Percentiles rank a stretch among this genome's conserved stretches.
Evolutionary conservation across 2,797 vertebrate genomes (phyloP).

Genomic region (Sebastes dallii): DNA sequence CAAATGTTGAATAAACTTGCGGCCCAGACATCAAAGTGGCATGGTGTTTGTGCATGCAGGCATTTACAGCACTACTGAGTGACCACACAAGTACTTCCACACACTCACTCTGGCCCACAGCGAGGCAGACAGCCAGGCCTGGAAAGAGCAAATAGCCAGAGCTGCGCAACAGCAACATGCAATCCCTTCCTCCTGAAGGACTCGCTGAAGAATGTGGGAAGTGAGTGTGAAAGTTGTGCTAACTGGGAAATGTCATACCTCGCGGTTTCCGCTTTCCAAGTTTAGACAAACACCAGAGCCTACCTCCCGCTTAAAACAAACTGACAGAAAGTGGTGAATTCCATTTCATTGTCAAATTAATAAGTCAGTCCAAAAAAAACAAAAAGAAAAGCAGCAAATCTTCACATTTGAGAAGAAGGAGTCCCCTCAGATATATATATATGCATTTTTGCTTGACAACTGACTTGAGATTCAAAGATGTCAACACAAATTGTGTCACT

Average conservation of each 20-base stretch:
- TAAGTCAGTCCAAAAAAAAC: background rate
- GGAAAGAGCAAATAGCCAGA: conserved; percentile 37
- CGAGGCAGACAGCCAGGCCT: conserved; percentile 35
- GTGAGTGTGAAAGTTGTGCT: conserved; percentile 48
- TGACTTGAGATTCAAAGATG: background rate
- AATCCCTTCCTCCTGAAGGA: conserved; percentile 45
- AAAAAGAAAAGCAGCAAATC: background rate
- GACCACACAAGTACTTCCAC: conserved; percentile 51
- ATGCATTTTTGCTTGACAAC: background rate
- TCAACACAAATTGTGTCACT: background rate
- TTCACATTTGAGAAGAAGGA: background rate
- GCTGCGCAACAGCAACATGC: conserved; percentile 26
- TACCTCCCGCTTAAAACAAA: background rate
- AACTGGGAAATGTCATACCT: conserved; percentile 51
- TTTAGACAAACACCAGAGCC: conserved; percentile 25
- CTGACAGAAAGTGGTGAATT: background rate
- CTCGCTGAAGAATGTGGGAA: conserved; percentile 57
- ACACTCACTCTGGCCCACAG: conserved; percentile 20
- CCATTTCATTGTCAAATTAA: background rate
- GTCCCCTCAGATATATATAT: background rate
- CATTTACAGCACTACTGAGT: conserved; percentile 60
- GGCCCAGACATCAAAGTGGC: conserved; percentile 64
- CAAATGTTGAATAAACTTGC: conserved; percentile 56
- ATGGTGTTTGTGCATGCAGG: conserved; percentile 56
- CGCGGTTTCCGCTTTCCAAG: conserved; percentile 29